Base-by-base conservation (phyloP, 2,888 invertebrate species). In the Agonum fuliginosum region DNA sequence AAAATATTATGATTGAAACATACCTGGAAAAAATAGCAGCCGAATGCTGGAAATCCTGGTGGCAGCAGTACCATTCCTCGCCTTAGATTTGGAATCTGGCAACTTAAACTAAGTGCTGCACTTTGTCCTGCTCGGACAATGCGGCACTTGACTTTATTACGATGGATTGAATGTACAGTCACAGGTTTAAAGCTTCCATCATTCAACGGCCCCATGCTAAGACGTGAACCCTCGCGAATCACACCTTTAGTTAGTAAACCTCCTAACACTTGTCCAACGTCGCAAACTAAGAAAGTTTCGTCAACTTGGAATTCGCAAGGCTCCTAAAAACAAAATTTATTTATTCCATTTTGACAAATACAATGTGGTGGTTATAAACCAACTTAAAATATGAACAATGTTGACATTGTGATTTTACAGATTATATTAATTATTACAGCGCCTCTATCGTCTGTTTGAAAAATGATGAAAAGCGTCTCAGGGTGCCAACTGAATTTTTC, bases 221-320 rank as follows among this genome's bases (percentile, higher is more conserved):
- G 89, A 71, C 90, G 88, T 82, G 93, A 92, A n/a, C 95, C 95
- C 85, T 98, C 97, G 22, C 91, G 91, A 37, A 99, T 91, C 19
- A 94, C 91, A 0, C 99, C 99, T 83, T 94, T 93, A 0, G 93
- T 92, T 51, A 97, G 86, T 5, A 97, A 87, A 0, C 97, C 97
- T 0, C 96, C 97, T 0, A 97, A 91, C 22, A 97, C 94, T 5
- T 94, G 94, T 0, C 95, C 95, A 0, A 93, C 90, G 81, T 94
- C 95, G 0, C 93, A 93, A 12, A 96, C 95, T 83, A 93, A 92
- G 86, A 97, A 96, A 8, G 95, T 95, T 88, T 98, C 98, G 85
- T 99, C 98, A 48, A 99, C 94, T 89, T 98, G 96, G 86, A 97
- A 97, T 84, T 94, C 94, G 80, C 93, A 91, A 0, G 91, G 88